Evolutionary conservation across 2,113 vertebrate genomes (phyloP).

Genomic region (Protobothrops mucrosquamatus): DNA sequence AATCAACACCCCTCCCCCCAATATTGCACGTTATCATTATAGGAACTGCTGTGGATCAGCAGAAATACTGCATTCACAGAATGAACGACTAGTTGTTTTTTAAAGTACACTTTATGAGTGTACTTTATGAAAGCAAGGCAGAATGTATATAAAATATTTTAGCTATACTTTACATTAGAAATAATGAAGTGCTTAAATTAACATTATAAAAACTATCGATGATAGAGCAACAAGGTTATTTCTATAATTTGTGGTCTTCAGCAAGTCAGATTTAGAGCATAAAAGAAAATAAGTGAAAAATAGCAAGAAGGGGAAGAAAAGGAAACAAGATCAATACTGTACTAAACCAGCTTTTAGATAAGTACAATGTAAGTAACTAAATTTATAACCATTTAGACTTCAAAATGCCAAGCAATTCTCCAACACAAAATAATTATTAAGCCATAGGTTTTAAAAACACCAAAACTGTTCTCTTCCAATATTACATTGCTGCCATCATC

Average conservation of each 20-base stretch:
- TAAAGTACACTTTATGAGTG: conserved; percentile 39
- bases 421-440: conserved; percentile 34
- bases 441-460: conserved; percentile 38
- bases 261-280: conserved; percentile 44
- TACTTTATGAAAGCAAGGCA: conserved; percentile 48
- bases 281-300: conserved; percentile 43
- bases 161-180: conserved; percentile 55
- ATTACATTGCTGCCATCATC: conserved; percentile 48
- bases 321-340: conserved; percentile 34
- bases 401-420: conserved; percentile 41
- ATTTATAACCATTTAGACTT: conserved; percentile 29
- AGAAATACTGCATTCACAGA: conserved; percentile 42
- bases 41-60: conserved; percentile 37
- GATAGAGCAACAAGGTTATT: conserved; percentile 40
- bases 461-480: conserved; percentile 55
- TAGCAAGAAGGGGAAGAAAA: conserved; percentile 36
- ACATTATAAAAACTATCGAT: conserved; percentile 55
- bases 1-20: conserved; percentile 36
- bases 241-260: conserved; percentile 59
- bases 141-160: conserved; percentile 45
- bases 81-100: conserved; percentile 45
- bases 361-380: conserved; percentile 43
- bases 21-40: conserved; percentile 38
- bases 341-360: conserved; percentile 55
- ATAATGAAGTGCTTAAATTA: conserved; percentile 44